Evolutionary conservation across 1,140 invertebrate genomes (phyloP).

Genomic region (Drosophila saltans): DNA sequence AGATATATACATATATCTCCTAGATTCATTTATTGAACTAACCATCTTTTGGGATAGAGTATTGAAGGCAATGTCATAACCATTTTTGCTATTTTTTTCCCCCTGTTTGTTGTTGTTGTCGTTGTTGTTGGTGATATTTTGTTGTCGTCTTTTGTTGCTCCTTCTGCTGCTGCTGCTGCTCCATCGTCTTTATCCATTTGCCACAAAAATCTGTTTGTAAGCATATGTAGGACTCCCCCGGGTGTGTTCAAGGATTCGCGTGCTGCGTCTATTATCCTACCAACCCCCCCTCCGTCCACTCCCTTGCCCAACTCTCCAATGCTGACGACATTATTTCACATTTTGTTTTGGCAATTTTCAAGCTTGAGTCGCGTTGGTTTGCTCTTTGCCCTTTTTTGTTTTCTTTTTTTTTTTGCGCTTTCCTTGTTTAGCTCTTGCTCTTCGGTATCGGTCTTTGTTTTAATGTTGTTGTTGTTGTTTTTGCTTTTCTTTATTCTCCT

Average conservation of each 20-base stretch:
- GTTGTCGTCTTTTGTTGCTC: neutral
- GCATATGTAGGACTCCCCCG: constrained; percentile 22
- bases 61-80: neutral
- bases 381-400: constrained; percentile 51
- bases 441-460: constrained; percentile 4
- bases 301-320: neutral
- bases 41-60: neutral
- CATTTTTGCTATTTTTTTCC: neutral
- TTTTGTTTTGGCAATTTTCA: constrained; percentile 57
- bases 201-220: constrained; percentile 15
- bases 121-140: no score
- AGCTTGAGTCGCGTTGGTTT: constrained; percentile 22
- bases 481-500: neutral
- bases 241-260: constrained; percentile 51
- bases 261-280: constrained; percentile 49
- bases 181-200: constrained; percentile 6
- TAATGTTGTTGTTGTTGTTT: neutral
- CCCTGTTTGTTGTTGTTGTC: no score
- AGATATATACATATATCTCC: no score
- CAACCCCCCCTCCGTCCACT: neutral
- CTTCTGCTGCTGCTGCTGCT: neutral
- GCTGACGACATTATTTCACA: constrained; percentile 62
- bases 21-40: no score
- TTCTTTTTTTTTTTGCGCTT: constrained; percentile 30
- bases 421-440: constrained; percentile 23